Evolutionary conservation across 2,113 vertebrate species (phyloP).

Genomic region (Daphoenositta chrysoptera): DNA sequence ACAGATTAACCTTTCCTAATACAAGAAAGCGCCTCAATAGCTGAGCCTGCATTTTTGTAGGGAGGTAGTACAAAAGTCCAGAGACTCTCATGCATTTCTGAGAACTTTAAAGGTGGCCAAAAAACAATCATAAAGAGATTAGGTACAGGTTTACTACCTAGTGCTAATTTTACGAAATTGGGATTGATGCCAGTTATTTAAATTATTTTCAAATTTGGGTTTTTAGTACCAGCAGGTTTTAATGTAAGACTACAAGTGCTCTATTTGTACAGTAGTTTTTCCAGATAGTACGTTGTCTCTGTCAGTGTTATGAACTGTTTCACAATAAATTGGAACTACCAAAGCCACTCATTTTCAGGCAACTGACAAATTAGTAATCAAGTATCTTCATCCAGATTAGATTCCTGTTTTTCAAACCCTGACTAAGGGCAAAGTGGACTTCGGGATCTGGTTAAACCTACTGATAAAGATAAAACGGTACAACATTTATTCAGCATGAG

Average conservation of each 20-base stretch:
- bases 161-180: not conserved
- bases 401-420: not conserved
- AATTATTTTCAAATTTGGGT: not conserved
- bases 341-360: not conserved
- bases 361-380: not conserved
- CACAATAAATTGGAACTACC: not conserved
- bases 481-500: not conserved
- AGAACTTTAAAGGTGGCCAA: not conserved
- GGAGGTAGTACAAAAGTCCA: not conserved
- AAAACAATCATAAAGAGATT: not conserved
- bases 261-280: not conserved
- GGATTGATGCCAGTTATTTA: not conserved
- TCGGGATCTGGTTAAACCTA: not conserved
- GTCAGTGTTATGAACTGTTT: not conserved
- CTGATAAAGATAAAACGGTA: not conserved
- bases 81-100: not conserved
- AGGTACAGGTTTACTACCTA: not conserved
- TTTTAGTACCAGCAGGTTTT: not conserved
- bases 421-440: not conserved
- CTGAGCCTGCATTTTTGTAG: not conserved
- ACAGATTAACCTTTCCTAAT: not conserved
- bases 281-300: not conserved
- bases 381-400: not conserved
- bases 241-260: not conserved
- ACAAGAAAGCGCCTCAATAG: not conserved